Conservation (phyloP, 1,140 invertebrate genomes). For the Ostrea denselamellosa region DNA sequence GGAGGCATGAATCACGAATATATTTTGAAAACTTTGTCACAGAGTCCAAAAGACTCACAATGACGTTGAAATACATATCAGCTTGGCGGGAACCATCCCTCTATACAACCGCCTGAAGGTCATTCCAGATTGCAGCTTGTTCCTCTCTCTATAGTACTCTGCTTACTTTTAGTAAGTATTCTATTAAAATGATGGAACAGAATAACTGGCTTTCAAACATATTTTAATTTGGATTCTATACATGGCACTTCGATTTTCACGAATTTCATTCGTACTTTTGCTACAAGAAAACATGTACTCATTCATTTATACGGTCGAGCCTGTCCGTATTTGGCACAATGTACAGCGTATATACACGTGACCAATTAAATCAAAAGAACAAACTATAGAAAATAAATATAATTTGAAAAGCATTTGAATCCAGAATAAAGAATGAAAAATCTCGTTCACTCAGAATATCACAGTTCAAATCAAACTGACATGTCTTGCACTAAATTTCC, state of each 20-base stretch:
- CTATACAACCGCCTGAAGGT: too few species aligned
- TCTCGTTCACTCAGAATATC: background rate
- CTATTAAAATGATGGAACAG: too few species aligned
- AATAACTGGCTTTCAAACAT: background rate
- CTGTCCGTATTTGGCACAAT: background rate
- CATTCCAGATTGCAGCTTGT: too few species aligned
- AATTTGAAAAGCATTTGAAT: background rate
- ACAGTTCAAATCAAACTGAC: background rate
- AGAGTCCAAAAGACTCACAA: too few species aligned
- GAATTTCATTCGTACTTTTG: slow-evolving; percentile 22
- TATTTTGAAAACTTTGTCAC: too few species aligned
- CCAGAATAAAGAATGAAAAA: background rate
- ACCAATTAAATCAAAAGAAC: background rate
- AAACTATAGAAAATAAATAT: background rate
- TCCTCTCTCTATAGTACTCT: too few species aligned
- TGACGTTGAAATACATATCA: too few species aligned
- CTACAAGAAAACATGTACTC: background rate
- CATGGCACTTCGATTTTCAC: slow-evolving; percentile 26
- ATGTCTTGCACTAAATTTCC: background rate
- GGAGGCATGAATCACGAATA: too few species aligned
- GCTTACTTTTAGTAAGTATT: too few species aligned
- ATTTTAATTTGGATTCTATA: slow-evolving; percentile 2
- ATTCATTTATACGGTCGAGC: slow-evolving; percentile 27
- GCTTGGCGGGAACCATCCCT: too few species aligned
- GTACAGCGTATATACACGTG: background rate